A percentile compares a stretch with the other conserved stretches of the same genome.
phyloP scores from a whole-genome alignment of 2,113 vertebrate genomes.

The Megaceryle torquata region DNA sequence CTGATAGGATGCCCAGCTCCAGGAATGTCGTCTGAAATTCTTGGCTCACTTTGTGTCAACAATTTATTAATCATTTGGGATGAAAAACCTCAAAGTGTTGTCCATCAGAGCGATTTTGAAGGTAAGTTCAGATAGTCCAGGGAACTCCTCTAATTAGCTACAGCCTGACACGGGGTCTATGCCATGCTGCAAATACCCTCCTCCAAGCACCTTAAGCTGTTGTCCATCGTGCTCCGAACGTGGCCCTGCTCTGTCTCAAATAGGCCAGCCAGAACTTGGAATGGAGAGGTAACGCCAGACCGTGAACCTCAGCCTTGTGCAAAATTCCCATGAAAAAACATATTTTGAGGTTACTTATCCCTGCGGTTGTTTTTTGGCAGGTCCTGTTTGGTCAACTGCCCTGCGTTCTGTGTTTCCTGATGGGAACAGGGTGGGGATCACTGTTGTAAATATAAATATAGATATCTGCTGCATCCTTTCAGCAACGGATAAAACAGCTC shows the following conservation, averaged over 20 bases:
- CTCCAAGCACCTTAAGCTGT: neutral
- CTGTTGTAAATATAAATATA: constrained; percentile 22
- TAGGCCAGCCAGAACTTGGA: neutral
- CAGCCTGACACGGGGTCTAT: neutral
- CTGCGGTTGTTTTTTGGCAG: neutral
- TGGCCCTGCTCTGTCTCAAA: neutral
- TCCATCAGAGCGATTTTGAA: neutral
- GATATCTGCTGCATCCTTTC: neutral
- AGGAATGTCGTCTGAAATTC: neutral
- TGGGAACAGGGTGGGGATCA: constrained; percentile 39
- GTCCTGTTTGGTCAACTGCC: neutral
- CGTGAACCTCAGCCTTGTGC: neutral
- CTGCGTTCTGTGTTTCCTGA: neutral
- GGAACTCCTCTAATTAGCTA: neutral
- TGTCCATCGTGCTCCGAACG: neutral
- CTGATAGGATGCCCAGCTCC: neutral
- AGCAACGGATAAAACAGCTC: neutral
- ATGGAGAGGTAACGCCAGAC: neutral
- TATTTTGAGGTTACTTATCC: neutral
- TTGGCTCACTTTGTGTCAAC: neutral
- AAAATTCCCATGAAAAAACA: neutral
- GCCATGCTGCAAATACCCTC: neutral
- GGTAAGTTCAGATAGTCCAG: neutral
- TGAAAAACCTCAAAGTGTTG: neutral
- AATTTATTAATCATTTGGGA: neutral